Evolutionary conservation across 92 coral and sea anemone genomes (phyloP).

Genomic region (Palythoa grandiflora): DNA sequence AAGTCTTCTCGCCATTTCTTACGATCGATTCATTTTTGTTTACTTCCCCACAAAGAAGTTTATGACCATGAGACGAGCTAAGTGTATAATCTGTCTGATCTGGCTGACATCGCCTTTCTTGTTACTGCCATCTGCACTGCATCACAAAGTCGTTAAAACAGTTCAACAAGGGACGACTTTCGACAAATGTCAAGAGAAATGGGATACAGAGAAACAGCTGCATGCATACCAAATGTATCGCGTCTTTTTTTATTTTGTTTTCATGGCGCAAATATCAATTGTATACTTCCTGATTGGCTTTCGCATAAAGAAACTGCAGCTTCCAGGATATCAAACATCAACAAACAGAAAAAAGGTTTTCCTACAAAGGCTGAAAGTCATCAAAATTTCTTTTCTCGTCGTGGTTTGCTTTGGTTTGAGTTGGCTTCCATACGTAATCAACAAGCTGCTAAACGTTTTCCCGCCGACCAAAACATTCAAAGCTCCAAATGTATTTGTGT

Average conservation of each 20-base stretch:
- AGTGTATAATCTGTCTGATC: slow-evolving; percentile 62
- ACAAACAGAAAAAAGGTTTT: slow-evolving; percentile 67
- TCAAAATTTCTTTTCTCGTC: slow-evolving; percentile 80
- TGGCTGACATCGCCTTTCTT: slow-evolving; percentile 81
- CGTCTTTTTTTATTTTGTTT: slow-evolving; percentile 69
- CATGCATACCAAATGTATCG: slow-evolving; percentile 82
- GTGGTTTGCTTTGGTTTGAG: slow-evolving; percentile 75
- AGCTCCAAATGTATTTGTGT: slow-evolving; percentile 73
- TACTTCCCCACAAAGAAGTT: slow-evolving; percentile 75
- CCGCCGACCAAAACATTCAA: slow-evolving; percentile 65
- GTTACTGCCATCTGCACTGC: slow-evolving; percentile 73
- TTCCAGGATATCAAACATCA: slow-evolving; percentile 79
- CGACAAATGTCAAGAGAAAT: slow-evolving; percentile 70
- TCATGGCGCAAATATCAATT: slow-evolving; percentile 76
- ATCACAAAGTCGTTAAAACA: slow-evolving; percentile 61
- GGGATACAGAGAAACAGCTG: slow-evolving; percentile 56
- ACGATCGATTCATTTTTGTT: slow-evolving; percentile 77
- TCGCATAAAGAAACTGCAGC: slow-evolving; percentile 75
- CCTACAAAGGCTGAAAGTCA: slow-evolving; percentile 73
- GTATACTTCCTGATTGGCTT: slow-evolving; percentile 74
- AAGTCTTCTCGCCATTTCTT: slow-evolving; percentile 79
- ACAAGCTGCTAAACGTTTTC: slow-evolving; percentile 81
- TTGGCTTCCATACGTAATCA: slow-evolving; percentile 85
- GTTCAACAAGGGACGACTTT: slow-evolving; percentile 47
- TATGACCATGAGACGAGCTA: slow-evolving; percentile 67